Base-by-base conservation (phyloP, 2,888 invertebrate genomes). In the Xanthostigma xanthostigma region DNA sequence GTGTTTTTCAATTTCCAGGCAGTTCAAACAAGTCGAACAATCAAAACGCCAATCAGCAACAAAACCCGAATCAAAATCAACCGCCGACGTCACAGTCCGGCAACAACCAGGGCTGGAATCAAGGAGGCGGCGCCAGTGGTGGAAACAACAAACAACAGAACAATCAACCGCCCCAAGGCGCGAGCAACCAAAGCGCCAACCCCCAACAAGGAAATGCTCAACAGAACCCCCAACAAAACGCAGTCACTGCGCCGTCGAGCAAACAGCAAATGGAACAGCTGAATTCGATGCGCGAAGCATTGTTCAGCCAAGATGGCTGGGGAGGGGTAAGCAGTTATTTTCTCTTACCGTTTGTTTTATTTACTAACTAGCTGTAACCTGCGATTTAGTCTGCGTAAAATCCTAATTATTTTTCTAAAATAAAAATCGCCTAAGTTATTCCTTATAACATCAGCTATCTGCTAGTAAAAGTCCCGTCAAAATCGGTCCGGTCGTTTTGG, bases 301-400 rank as follows among this genome's bases (percentile, higher is more conserved):
- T 92, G 51, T 91, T 87, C 64, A 86, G 89, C 66, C 87, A 86
- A 63, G 92, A 93, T 64, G 92, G 92, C 56, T 92, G 92, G 93
- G 91, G 92, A 54, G 89, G 90, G 58, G 85, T 85, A 74, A 79
- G 83, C 79, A 53, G 45, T 50, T 56, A 54, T 17, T 47, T 33
- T 9, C 11, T n/a, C 33, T 14, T 39, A 12, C 27, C 10, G 8
- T 17, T 17, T 17, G 17, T 17, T 17, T 17, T 17, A 17, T 17
- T 17, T 17, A 17, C 17, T 17, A 4, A 17, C 17, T 4, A n/a
- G n/a, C n/a, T n/a, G n/a, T n/a, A n/a, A n/a, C n/a, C n/a, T n/a
- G n/a, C n/a, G n/a, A n/a, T n/a, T n/a, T n/a, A n/a, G n/a, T n/a
- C n/a, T n/a, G n/a, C n/a, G n/a, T n/a, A n/a, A n/a, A n/a, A n/a